Percentiles rank a stretch among this genome's conserved stretches.
Evolutionary conservation across 2,113 vertebrate species (phyloP).

Genomic region (Nothobranchius furzeri): DNA sequence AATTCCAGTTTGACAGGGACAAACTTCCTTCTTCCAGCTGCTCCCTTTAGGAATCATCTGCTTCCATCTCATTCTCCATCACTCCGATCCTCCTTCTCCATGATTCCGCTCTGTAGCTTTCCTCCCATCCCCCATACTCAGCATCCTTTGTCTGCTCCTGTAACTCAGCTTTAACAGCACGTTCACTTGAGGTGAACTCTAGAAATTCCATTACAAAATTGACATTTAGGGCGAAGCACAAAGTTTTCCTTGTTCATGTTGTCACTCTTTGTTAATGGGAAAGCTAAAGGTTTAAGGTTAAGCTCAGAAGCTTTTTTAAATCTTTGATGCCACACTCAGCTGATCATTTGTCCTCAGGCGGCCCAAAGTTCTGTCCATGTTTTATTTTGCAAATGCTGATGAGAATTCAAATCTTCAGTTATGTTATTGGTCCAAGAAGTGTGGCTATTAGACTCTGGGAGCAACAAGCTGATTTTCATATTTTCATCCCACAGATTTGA

Average conservation of each 20-base stretch:
- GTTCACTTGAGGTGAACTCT: neutral
- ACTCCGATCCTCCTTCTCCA: too few species aligned
- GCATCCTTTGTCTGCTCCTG: neutral
- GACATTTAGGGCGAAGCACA: neutral
- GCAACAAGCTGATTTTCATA: neutral
- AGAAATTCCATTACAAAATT: conserved; percentile 15
- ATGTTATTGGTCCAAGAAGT: conserved; percentile 9
- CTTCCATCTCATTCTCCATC: neutral
- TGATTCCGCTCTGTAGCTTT: too few species aligned
- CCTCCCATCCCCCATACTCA: too few species aligned
- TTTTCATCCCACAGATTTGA: conserved; percentile 77
- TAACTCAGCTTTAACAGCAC: neutral
- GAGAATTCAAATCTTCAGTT: neutral
- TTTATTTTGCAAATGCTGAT: neutral
- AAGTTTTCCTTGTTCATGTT: conserved; percentile 3
- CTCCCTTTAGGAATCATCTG: too few species aligned
- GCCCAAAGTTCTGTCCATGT: conserved; percentile 4
- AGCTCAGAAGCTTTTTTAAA: conserved; percentile 61
- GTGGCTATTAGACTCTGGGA: neutral
- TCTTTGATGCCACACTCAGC: conserved; percentile 52
- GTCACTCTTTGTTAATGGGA: conserved; percentile 1
- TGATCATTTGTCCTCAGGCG: conserved; percentile 52
- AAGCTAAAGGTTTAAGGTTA: conserved; percentile 38
- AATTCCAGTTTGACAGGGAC: too few species aligned
- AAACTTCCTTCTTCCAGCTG: too few species aligned